Conservation (phyloP, 2,113 vertebrate genomes). For the Chamaetylas fuelleborni region DNA sequence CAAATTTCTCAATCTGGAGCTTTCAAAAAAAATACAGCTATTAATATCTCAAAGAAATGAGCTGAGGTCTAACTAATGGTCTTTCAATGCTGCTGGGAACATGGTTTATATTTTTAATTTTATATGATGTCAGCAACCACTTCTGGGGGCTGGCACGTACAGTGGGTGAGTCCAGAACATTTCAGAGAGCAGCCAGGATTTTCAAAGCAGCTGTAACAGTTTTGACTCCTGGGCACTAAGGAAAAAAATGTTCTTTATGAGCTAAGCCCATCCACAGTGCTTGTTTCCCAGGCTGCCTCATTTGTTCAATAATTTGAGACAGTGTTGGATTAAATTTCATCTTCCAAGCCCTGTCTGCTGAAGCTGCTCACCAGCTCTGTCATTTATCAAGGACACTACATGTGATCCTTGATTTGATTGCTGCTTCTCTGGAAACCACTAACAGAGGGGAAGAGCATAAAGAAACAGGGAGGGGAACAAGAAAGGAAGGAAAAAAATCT, state of each 20-base stretch:
- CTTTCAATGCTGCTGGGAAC: background rate
- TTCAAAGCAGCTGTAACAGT: background rate
- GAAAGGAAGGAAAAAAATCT: background rate
- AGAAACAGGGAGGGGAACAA: background rate
- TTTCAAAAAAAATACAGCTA: background rate
- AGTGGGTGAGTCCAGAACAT: background rate
- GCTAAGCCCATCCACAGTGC: background rate
- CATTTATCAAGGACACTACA: slow-evolving; percentile 8
- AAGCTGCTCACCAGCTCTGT: background rate
- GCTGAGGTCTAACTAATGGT: background rate
- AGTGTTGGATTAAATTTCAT: slow-evolving; percentile 17
- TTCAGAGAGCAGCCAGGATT: background rate
- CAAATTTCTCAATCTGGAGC: background rate
- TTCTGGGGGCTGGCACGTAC: background rate
- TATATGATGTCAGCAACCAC: background rate
- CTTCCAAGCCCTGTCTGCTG: background rate
- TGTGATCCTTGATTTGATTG: background rate
- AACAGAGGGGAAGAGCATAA: background rate
- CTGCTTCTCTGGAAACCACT: slow-evolving; percentile 18
- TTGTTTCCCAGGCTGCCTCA: slow-evolving; percentile 33
- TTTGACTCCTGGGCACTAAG: background rate
- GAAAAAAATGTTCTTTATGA: background rate
- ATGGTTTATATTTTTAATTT: background rate
- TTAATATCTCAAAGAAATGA: background rate
- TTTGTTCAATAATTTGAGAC: slow-evolving; percentile 29